Base-by-base conservation (phyloP, 2,888 invertebrate species). In the Dryadula phaetusa region DNA sequence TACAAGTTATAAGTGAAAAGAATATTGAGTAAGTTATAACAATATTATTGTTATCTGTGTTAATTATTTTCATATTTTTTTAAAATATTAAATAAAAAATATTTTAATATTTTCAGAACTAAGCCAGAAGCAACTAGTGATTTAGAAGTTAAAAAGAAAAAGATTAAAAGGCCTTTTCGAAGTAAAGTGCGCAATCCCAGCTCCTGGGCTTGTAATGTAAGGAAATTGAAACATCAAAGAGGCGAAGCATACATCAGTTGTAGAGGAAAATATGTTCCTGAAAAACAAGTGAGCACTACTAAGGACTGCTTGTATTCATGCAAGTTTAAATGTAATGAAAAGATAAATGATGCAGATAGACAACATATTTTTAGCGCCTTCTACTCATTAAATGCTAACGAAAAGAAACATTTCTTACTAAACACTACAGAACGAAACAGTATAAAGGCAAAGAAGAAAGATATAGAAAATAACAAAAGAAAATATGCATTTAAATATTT, bases 361-460 rank as follows among this genome's bases (percentile, higher is more conserved):
- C 86, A 90, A 77, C 81, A 85, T 22, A 86, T 92, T 64, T 92
- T 92, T 72, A 88, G 87, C 80, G 87, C 91, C 0, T 92, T 91
- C 66, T 92, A 92, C 71, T 86, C 88, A 0, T 72, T 92, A 47
- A 88, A 84, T 47, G 81, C 86, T 0, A 91, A 89, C 54, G 92
- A 92, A 75, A 92, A 92, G 73, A 87, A 86, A 72, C 88, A 90
- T 75, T 92, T 89, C 22, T 65, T 92, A n/a, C 76, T 92, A 0
- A 91, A 85, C 67, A 89, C 90, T 5, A 91, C 92, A 2, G 92
- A 92, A 72, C 76, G 91, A 49, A 80, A 85, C 32, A 75, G 78
- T n/a, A 82, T 87, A 0, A 90, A 85, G 74, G 78, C 81, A 4
- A 73, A 71, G 22, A 82, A 81, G 65, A 68, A 74, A 3, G 77